These are phyloP conservation scores for Astur gentilis DNA, from an alignment of 2,113 vertebrate species.

Conservation along the genomic window DNA sequence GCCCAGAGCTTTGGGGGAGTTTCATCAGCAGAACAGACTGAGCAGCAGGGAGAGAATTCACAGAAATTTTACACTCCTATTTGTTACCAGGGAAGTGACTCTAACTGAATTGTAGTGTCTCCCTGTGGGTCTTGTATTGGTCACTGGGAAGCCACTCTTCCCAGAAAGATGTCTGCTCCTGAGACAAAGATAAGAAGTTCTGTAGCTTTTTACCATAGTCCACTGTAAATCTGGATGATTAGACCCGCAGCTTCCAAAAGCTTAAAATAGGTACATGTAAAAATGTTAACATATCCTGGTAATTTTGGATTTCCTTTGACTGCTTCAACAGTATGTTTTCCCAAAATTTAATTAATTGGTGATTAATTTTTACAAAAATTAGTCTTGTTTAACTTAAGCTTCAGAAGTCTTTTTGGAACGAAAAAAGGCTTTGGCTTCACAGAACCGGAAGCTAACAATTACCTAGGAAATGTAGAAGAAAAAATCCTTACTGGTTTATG, in stretches of 20 bases:
- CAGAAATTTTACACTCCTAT: too few species aligned
- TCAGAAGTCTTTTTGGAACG: neutral
- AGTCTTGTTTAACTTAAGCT: neutral
- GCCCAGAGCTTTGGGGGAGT: neutral
- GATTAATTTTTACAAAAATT: neutral
- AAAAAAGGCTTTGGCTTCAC: neutral
- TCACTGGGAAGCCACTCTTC: neutral
- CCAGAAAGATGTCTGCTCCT: neutral
- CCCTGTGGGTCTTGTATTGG: fast-evolving
- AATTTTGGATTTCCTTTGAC: neutral
- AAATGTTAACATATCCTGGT: neutral
- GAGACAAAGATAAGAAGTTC: neutral
- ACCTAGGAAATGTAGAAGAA: neutral
- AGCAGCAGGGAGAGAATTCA: neutral
- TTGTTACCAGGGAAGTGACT: neutral
- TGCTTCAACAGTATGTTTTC: neutral
- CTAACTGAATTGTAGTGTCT: neutral
- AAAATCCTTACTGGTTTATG: neutral
- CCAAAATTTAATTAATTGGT: neutral
- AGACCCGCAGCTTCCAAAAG: neutral
- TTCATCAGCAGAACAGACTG: neutral
- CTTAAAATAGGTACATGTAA: neutral
- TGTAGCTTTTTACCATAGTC: neutral
- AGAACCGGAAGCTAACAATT: neutral
- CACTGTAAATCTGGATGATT: neutral